phyloP scores from a whole-genome alignment of 2,888 invertebrate genomes.

The Crocallis elinguaria region DNA sequence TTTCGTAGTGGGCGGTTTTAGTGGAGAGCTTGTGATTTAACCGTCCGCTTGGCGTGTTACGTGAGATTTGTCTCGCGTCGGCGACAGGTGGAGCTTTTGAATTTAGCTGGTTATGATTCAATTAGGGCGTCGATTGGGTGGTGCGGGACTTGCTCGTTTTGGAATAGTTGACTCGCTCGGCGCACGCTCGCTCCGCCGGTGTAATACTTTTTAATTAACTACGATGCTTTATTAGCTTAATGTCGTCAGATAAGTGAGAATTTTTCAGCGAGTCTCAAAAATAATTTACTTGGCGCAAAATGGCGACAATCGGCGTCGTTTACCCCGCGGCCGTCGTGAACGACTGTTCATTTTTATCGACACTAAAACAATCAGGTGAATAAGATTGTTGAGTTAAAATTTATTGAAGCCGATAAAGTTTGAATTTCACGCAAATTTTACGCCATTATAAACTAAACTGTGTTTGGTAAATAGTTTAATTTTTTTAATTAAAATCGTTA shows the following conservation, averaged over 20 bases:
- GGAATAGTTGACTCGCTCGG: conserved; percentile 51
- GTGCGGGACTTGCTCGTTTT: conserved; percentile 65
- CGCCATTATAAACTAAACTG: conserved; percentile 77
- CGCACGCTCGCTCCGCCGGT: conserved; percentile 54
- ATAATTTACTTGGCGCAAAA: conserved; percentile 58
- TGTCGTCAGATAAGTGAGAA: conserved; percentile 67
- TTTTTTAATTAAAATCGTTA: conserved; percentile 79
- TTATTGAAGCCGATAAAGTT: conserved; percentile 76
- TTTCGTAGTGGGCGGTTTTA: conserved; percentile 75
- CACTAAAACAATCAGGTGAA: conserved; percentile 61
- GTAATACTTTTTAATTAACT: conserved; percentile 81
- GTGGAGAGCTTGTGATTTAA: conserved; percentile 70
- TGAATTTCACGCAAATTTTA: conserved; percentile 81
- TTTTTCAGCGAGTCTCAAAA: conserved; percentile 61
- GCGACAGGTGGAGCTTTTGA: conserved; percentile 58
- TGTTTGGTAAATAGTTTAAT: conserved; percentile 82
- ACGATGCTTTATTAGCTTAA: conserved; percentile 84
- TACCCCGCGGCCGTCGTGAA: neutral
- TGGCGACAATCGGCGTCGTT: conserved; percentile 43
- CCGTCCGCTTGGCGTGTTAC: conserved; percentile 70
- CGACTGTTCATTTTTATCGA: conserved; percentile 59
- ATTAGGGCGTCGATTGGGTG: conserved; percentile 73
- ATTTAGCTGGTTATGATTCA: conserved; percentile 75
- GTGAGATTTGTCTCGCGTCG: conserved; percentile 56
- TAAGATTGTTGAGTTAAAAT: conserved; percentile 60